Evolutionary conservation across 2,797 vertebrate species (phyloP).

Genomic region (Thaleichthys pacificus): DNA sequence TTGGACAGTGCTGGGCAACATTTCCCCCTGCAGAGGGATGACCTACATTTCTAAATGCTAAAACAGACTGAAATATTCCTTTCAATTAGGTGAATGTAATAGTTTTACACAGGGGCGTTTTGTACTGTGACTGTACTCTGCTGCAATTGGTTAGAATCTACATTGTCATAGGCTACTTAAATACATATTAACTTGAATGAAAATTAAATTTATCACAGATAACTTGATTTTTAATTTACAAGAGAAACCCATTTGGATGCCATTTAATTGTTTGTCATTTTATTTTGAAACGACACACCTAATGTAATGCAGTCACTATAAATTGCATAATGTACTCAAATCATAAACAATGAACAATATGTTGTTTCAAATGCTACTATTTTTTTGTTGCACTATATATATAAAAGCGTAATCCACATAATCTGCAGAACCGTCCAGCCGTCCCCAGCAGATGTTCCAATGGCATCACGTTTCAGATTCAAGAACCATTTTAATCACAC

Average conservation of each 20-base stretch:
- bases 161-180: too few relatives aligned
- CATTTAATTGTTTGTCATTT: too few relatives aligned
- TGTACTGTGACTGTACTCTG: not conserved
- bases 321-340: not conserved
- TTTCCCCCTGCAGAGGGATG: conserved; percentile 41
- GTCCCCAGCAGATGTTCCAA: conserved; percentile 45
- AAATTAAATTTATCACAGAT: too few relatives aligned
- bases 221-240: too few relatives aligned
- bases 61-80: conserved; percentile 39
- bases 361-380: conserved; percentile 1
- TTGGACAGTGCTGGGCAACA: conserved; percentile 37
- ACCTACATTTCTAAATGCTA: conserved; percentile 44
- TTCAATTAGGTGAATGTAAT: conserved; percentile 20
- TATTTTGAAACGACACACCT: not conserved
- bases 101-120: not conserved
- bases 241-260: too few relatives aligned
- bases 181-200: too few relatives aligned
- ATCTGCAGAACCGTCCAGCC: conserved; percentile 49
- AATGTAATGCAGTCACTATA: not conserved
- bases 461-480: conserved; percentile 45
- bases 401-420: conserved; percentile 56
- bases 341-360: not conserved
- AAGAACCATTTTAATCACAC: conserved; percentile 54
- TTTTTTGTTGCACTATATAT: conserved; percentile 22
- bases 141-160: not conserved